Evolutionary conservation across 1,140 invertebrate genomes (phyloP).

Genomic region (Bicyclus anynana): DNA sequence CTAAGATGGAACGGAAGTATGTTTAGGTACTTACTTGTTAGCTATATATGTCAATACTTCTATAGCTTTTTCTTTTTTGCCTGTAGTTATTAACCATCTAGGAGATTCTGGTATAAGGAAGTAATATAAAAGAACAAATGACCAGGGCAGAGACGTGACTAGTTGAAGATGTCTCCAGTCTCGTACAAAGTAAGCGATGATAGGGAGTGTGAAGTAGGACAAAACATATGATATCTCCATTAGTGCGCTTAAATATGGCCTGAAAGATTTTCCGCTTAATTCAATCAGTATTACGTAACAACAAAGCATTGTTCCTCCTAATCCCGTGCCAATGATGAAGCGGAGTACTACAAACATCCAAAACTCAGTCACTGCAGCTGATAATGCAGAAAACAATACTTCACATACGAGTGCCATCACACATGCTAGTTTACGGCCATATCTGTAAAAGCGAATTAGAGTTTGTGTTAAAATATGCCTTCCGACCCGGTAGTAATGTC

Average conservation of each 20-base stretch:
- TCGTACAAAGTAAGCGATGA: slow-evolving; percentile 80
- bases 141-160: slow-evolving; percentile 78
- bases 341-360: slow-evolving; percentile 79
- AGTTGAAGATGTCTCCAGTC: slow-evolving; percentile 83
- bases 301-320: slow-evolving; percentile 80
- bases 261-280: slow-evolving; percentile 62
- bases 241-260: slow-evolving; percentile 50
- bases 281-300: slow-evolving; percentile 77
- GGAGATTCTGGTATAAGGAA: slow-evolving; percentile 66
- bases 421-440: slow-evolving; percentile 79
- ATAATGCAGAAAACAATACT: slow-evolving; percentile 75
- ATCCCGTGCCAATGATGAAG: slow-evolving; percentile 78
- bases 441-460: slow-evolving; percentile 64
- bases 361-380: slow-evolving; percentile 79
- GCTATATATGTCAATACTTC: slow-evolving; percentile 49
- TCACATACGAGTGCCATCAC: slow-evolving; percentile 77
- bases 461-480: no score
- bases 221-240: slow-evolving; percentile 46
- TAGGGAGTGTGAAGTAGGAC: slow-evolving; percentile 79
- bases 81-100: slow-evolving; percentile 60
- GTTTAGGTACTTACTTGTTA: slow-evolving; percentile 45
- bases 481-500: no score
- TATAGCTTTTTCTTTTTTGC: slow-evolving; percentile 53
- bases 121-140: slow-evolving; percentile 44
- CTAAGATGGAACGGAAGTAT: no score